phyloP scores from a whole-genome alignment of 1,140 invertebrate species.

The Sinella curviseta region DNA sequence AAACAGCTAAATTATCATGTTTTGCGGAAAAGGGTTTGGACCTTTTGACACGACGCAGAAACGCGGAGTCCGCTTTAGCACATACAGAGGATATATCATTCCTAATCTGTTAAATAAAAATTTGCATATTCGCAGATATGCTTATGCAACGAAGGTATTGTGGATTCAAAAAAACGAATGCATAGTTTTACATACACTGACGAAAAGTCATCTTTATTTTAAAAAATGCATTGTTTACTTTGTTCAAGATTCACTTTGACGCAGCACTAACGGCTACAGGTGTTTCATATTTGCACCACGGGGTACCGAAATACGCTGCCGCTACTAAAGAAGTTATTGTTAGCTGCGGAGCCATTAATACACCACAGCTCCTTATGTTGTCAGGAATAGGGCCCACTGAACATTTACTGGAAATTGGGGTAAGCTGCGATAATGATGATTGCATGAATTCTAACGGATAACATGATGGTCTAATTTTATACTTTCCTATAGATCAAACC shows the following conservation, averaged over 20 bases:
- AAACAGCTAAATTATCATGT: no score
- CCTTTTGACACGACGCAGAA: constrained; percentile 12
- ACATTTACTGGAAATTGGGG: background rate
- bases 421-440: constrained; percentile 4
- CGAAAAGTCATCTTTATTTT: background rate
- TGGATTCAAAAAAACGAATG: no score
- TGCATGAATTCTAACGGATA: no score
- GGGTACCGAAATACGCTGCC: background rate
- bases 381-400: background rate
- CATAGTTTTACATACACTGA: no score
- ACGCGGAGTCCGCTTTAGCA: background rate
- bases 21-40: no score
- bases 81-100: constrained; percentile 10
- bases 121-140: constrained; percentile 2
- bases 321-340: constrained; percentile 18
- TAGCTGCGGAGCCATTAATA: background rate
- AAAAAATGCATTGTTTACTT: background rate
- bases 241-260: constrained; percentile 27
- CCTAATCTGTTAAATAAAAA: constrained; percentile 13
- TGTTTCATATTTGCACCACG: constrained; percentile 3
- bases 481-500: constrained; percentile 20
- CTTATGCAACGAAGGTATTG: constrained; percentile 19
- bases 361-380: background rate
- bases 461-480: no score
- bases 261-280: background rate